Evolutionary conservation across 2,888 invertebrate genomes (phyloP).

Genomic region (Pecten maximus): DNA sequence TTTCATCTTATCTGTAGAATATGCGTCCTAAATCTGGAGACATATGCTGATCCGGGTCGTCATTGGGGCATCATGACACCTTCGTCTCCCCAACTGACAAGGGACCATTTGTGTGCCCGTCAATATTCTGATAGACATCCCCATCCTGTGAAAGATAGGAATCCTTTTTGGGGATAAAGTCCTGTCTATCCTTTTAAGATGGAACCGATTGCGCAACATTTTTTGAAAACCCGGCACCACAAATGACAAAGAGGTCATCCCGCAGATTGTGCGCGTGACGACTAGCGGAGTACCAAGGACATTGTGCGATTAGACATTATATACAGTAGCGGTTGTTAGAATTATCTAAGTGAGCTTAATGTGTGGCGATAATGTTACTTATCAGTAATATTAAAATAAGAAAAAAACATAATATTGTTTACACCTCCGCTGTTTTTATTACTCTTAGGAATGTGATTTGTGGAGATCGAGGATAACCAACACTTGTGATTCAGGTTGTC

Average conservation of each 20-base stretch:
- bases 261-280: background rate
- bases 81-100: background rate
- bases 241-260: conserved; percentile 21
- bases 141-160: conserved; percentile 15
- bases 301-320: background rate
- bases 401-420: background rate
- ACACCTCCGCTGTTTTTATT: background rate
- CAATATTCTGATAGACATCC: conserved; percentile 24
- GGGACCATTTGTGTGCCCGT: conserved; percentile 30
- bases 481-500: background rate
- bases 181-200: conserved; percentile 32
- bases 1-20: conserved; percentile 29
- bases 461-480: background rate
- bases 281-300: background rate
- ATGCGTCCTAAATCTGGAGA: conserved; percentile 30
- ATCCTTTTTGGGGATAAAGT: conserved; percentile 13
- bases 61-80: background rate
- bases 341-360: background rate
- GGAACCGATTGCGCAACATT: conserved; percentile 33
- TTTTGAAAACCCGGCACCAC: conserved; percentile 31
- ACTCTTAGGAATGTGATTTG: background rate
- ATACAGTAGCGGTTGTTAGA: background rate
- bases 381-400: background rate
- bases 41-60: conserved; percentile 30
- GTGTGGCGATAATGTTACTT: conserved; percentile 17